Evolutionary conservation across 2,797 vertebrate genomes (phyloP), one percentile per base, ranked within the genome.

Genomic region (Pogonophryne albipinna): DNA sequence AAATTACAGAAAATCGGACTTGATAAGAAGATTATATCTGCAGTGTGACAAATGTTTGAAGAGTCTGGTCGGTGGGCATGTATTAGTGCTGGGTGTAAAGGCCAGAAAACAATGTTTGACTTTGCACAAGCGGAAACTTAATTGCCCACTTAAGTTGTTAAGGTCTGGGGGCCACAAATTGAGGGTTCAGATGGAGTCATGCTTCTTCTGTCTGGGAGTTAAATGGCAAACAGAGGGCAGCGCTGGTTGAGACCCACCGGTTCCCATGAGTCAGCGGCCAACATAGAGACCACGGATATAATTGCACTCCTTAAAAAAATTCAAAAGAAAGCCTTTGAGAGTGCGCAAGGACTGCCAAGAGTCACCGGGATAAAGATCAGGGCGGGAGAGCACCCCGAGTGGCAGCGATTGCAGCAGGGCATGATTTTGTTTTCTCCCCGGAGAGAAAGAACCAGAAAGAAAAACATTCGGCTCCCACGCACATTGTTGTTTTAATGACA

Each of bases 351-450:
- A 76, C 83, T 89, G 89, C 85, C 83, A 88, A 83, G 77, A 85
- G 71, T 70, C 69, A 41, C 59, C 53, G 23, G 85, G 92, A 94
- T 94, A 93, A 90, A 62, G 84, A 94, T 93, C 93, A 86, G 92
- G 90, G 88, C 63, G 90, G 88, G 82, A 66, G 78, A 83, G 50
- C 66, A 76, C 34, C 80, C 79, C 78, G 11, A 47, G 64, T 78
- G 78, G 81, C 59, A 62, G 60, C 16, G 49, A 86, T 64, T 85
- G 84, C 64, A 83, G 68, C 34, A 41, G 78, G 66, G 69, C 45
- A 67, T 34, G 79, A 74, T 86, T 84, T 85, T 3, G 64, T 65
- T 31, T 63, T 57, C 38, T 84, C 87, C 80, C 79, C 6, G 46
- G 88, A 80, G 88, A 86, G 78, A 81, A 71, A 67, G 61, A 60